Percentiles rank a stretch among this genome's conserved stretches.
These are phyloP conservation scores for Gambusia holbrooki DNA, from an alignment of 2,113 vertebrate species.

Conservation along the genomic window DNA sequence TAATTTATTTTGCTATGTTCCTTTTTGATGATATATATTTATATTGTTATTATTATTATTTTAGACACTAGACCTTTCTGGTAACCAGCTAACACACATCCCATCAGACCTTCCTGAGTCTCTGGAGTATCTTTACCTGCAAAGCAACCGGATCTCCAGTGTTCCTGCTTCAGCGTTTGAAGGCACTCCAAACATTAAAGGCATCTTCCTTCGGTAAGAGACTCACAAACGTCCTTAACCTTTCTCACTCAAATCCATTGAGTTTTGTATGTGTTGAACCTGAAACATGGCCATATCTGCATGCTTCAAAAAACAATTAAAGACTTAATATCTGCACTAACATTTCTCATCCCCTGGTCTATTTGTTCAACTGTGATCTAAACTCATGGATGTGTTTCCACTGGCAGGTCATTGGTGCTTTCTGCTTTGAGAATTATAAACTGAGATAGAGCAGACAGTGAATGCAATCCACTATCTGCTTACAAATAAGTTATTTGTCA, in stretches of 20 bases:
- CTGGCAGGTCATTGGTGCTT: too few relatives aligned
- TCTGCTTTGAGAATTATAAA: too few relatives aligned
- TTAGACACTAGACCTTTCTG: constrained; percentile 91
- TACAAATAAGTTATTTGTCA: too few relatives aligned
- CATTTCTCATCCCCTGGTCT: neutral
- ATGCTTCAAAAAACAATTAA: neutral
- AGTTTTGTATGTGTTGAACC: neutral
- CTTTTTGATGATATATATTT: neutral
- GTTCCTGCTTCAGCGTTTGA: constrained; percentile 89
- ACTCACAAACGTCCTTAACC: neutral
- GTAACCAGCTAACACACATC: constrained; percentile 89
- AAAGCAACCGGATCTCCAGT: constrained; percentile 89
- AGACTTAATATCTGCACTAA: neutral
- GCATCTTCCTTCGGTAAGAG: constrained; percentile 91
- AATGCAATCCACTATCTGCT: too few relatives aligned
- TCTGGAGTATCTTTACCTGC: constrained; percentile 92
- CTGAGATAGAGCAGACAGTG: too few relatives aligned
- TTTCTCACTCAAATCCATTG: neutral
- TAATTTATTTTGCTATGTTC: neutral
- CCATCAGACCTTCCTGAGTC: constrained; percentile 89
- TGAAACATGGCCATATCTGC: neutral
- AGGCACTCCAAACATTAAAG: constrained; percentile 93
- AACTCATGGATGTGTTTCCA: too few relatives aligned
- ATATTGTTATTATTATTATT: constrained; percentile 2
- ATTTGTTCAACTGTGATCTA: too few relatives aligned